A percentile compares a stretch with the other conserved stretches of the same genome.
phyloP scores from a whole-genome alignment of 2,113 vertebrate species.

The Neogale vison region DNA sequence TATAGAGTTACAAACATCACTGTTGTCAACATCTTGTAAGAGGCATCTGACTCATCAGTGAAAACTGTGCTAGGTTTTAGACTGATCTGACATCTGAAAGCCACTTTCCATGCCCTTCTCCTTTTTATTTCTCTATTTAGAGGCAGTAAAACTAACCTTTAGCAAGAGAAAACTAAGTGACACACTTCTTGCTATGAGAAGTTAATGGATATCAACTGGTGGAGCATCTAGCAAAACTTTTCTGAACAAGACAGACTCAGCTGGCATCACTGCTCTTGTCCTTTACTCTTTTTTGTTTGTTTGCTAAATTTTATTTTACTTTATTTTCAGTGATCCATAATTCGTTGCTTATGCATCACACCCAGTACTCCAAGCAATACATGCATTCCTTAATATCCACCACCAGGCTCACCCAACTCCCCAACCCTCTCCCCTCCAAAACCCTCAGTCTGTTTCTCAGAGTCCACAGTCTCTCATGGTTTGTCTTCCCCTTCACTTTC shows the following conservation, averaged over 20 bases:
- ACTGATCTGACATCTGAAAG: background rate
- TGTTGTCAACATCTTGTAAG: background rate
- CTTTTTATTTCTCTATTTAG: background rate
- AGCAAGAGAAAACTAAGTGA: background rate
- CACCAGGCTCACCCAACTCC: too few relatives aligned
- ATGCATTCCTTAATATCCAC: too few relatives aligned
- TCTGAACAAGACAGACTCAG: background rate
- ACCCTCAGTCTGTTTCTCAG: too few relatives aligned
- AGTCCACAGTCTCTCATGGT: too few relatives aligned
- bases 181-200: background rate
- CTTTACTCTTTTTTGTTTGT: too few relatives aligned
- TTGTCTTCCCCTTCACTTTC: too few relatives aligned
- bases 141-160: background rate
- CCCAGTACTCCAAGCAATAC: too few relatives aligned
- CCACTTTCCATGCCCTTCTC: background rate
- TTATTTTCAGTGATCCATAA: too few relatives aligned
- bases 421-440: too few relatives aligned
- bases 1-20: background rate
- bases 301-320: too few relatives aligned
- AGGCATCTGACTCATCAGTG: background rate
- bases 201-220: background rate
- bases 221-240: background rate
- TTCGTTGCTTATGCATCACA: too few relatives aligned
- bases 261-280: too few relatives aligned
- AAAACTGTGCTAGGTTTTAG: background rate